These are phyloP conservation scores for Ceyx melanurus DNA, from an alignment of 2,113 vertebrate genomes.

Conservation along the genomic window DNA sequence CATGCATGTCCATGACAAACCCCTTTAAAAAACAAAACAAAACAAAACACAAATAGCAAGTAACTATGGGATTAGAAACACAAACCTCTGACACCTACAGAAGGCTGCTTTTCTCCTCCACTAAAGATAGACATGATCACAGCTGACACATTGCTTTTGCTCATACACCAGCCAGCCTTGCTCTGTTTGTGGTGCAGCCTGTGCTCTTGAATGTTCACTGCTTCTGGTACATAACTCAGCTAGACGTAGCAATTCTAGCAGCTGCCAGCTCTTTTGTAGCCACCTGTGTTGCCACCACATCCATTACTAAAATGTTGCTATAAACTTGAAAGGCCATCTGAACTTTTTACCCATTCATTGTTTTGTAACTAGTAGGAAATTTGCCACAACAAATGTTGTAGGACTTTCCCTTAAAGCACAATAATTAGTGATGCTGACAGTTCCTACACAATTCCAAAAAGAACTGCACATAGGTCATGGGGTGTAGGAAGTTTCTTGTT, in stretches of 20 bases:
- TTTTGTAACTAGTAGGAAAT: not conserved
- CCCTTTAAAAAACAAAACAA: not conserved
- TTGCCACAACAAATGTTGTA: not conserved
- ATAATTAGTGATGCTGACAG: not conserved
- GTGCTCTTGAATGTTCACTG: not conserved
- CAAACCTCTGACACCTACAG: not conserved
- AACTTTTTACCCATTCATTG: not conserved
- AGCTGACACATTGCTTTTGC: not conserved
- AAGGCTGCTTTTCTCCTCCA: not conserved
- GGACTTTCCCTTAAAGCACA: not conserved
- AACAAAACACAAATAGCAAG: not conserved
- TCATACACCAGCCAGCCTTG: not conserved
- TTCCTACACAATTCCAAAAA: not conserved
- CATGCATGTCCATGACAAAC: not conserved
- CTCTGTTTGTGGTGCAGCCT: not conserved
- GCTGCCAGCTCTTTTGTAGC: not conserved
- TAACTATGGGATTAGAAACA: not conserved
- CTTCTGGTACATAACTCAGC: not conserved
- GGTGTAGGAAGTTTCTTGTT: not conserved
- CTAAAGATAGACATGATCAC: not conserved
- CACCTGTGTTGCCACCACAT: not conserved
- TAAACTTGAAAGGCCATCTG: not conserved
- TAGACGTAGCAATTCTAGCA: not conserved
- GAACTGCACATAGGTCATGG: not conserved
- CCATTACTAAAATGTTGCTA: not conserved